Percentiles rank a stretch among this genome's conserved stretches.
These are phyloP conservation scores for Rapana venosa DNA, from an alignment of 2,888 invertebrate genomes.

Conservation along the genomic window DNA sequence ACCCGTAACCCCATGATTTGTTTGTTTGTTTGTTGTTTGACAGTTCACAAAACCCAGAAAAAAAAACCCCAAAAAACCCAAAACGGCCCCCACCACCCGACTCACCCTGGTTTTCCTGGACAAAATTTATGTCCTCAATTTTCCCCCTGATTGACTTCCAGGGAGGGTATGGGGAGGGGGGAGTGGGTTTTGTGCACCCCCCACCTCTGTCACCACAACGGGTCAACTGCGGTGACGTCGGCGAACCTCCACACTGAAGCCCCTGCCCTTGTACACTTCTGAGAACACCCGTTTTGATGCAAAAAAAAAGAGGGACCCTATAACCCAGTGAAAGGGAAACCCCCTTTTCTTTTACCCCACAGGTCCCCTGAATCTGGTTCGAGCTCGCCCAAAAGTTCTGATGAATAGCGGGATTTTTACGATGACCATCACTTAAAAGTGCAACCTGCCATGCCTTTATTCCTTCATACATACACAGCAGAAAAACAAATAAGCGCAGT, in stretches of 20 bases:
- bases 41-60: too few species aligned
- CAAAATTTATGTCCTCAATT: constrained; percentile 60
- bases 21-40: neutral
- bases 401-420: too few species aligned
- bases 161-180: constrained; percentile 52
- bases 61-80: too few species aligned
- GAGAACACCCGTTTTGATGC: constrained; percentile 64
- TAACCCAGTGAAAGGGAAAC: neutral
- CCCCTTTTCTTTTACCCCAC: too few species aligned
- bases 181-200: constrained; percentile 50
- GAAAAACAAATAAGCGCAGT: too few species aligned
- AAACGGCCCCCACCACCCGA: neutral
- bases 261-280: constrained; percentile 57
- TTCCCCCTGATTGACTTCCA: constrained; percentile 58
- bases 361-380: too few species aligned
- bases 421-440: too few species aligned
- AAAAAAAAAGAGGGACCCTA: neutral
- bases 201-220: constrained; percentile 72
- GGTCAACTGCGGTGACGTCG: constrained; percentile 71
- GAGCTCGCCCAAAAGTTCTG: too few species aligned
- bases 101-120: constrained; percentile 42
- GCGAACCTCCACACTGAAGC: constrained; percentile 63
- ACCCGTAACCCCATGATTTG: neutral
- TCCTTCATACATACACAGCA: too few species aligned
- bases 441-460: too few species aligned